Evolutionary conservation across 2,113 vertebrate species (phyloP), one percentile per base, ranked within the genome.

Genomic region (Elgaria multicarinata): DNA sequence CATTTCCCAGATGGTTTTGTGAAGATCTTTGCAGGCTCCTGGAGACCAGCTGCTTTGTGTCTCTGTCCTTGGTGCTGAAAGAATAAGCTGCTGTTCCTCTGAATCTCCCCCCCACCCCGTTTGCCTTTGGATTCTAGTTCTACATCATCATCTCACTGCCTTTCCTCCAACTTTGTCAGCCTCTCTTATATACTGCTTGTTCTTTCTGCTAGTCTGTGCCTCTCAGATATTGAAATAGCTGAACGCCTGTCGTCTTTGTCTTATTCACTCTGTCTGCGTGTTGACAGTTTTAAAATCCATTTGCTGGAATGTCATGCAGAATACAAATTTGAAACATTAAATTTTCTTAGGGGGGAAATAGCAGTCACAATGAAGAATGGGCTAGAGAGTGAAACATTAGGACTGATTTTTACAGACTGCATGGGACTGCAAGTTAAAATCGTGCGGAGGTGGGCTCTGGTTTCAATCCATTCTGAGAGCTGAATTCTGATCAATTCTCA

Each of bases 31-130:
- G 50, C 85, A 90, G 66, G n/a, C 58, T 58, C 36, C 66, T 53
- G n/a, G n/a, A 82, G 94, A 94, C 86, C 89, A 92, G 87, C 83
- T 2, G 69, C 64, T 88, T 39, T 31, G 83, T 85, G 78, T 80
- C 90, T 95, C 95, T 94, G 93, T 95, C 93, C 95, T 94, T 95
- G 94, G 94, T 95, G 71, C 95, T 95, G 94, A 96, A 22, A 94
- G 90, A 64, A 88, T 71, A 87, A 84, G 90, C 92, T 74, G 71
- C 89, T 90, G 75, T 91, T 93, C 46, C 81, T 53, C 82, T 16
- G 36, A 83, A 42, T 62, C 79, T 71, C 92, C 58, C 89, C 24
- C 20, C 5, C 31, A 1, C 28, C 42, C 22, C 12, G 18, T 75
- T 62, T 16, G 42, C 44, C 87, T n/a, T 76, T 36, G 64, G 87